A percentile compares a stretch with the other conserved stretches of the same genome.
These are phyloP conservation scores for Mellilla xanthometata DNA, from an alignment of 2,888 invertebrate genomes.

Conservation along the genomic window DNA sequence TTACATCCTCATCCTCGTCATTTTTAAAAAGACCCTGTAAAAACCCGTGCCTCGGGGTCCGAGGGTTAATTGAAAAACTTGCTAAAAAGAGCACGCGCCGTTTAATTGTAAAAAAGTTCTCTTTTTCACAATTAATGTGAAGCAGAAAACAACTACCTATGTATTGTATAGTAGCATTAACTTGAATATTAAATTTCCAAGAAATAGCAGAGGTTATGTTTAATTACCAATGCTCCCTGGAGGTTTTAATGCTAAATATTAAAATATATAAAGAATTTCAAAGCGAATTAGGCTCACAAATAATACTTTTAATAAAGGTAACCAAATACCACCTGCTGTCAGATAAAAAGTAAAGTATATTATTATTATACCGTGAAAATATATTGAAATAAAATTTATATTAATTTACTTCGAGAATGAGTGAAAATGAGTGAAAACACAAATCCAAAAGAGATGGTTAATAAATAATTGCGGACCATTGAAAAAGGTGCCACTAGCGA, in stretches of 20 bases:
- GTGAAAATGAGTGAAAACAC: too few relatives aligned
- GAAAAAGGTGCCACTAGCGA: background rate
- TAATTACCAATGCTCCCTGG: too few relatives aligned
- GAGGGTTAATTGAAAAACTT: slow-evolving; percentile 16
- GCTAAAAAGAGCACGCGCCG: background rate
- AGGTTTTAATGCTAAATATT: too few relatives aligned
- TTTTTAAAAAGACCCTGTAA: slow-evolving; percentile 5
- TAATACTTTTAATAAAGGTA: too few relatives aligned
- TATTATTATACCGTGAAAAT: too few relatives aligned
- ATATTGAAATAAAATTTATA: too few relatives aligned
- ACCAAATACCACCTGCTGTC: too few relatives aligned
- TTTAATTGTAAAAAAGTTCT: too few relatives aligned
- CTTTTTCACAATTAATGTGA: slow-evolving; percentile 5
- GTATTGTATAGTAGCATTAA: background rate
- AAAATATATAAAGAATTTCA: too few relatives aligned
- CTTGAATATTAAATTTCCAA: background rate
- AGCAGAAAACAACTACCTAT: slow-evolving; percentile 4
- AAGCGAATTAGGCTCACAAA: too few relatives aligned
- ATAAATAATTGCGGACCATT: background rate
- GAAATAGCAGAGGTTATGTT: background rate
- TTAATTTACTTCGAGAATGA: too few relatives aligned
- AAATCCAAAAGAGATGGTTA: background rate
- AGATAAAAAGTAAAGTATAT: too few relatives aligned
- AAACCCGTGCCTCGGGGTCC: background rate
- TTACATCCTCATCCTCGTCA: slow-evolving; percentile 1